Conservation (phyloP, 2,113 vertebrate species). For the Takifugu bimaculatus region DNA sequence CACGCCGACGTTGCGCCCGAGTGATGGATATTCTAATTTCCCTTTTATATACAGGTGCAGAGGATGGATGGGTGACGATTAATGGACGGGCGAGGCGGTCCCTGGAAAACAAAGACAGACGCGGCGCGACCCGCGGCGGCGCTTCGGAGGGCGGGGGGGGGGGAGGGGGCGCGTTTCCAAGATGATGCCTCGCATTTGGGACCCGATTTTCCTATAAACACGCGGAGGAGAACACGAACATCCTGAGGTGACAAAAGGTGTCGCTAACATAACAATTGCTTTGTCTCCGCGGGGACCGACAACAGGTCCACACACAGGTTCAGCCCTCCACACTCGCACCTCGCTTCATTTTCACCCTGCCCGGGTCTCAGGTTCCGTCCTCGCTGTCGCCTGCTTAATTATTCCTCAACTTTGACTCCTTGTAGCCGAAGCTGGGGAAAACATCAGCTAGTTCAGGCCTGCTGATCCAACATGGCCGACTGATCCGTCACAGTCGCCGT, state of each 20-base stretch:
- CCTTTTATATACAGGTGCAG: conserved; percentile 72
- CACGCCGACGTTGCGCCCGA: conserved; percentile 61
- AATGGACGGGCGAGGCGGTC: conserved; percentile 62
- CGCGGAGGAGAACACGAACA: conserved; percentile 28
- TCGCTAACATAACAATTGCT: conserved; percentile 65
- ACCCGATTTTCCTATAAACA: conserved; percentile 53
- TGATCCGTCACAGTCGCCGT: conserved; percentile 37
- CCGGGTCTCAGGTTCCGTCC: conserved; percentile 64
- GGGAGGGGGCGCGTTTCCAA: conserved; percentile 38
- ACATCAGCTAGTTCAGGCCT: conserved; percentile 32
- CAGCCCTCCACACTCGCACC: conserved; percentile 56
- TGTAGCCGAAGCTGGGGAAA: conserved; percentile 6
- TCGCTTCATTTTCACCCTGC: conserved; percentile 65
- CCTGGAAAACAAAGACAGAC: conserved; percentile 59
- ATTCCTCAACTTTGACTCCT: conserved; percentile 38
- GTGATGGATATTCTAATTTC: conserved; percentile 77
- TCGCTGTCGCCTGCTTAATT: conserved; percentile 58
- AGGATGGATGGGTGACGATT: conserved; percentile 69
- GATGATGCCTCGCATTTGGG: conserved; percentile 46
- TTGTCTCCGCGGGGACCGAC: conserved; percentile 50
- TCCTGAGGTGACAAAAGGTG: conserved; percentile 62
- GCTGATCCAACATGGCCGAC: conserved; percentile 37
- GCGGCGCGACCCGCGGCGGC: conserved; percentile 24
- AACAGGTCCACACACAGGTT: conserved; percentile 49
- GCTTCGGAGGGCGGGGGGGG: conserved; percentile 27